phyloP scores from a whole-genome alignment of 2,888 invertebrate genomes.

The Seira musarum region DNA sequence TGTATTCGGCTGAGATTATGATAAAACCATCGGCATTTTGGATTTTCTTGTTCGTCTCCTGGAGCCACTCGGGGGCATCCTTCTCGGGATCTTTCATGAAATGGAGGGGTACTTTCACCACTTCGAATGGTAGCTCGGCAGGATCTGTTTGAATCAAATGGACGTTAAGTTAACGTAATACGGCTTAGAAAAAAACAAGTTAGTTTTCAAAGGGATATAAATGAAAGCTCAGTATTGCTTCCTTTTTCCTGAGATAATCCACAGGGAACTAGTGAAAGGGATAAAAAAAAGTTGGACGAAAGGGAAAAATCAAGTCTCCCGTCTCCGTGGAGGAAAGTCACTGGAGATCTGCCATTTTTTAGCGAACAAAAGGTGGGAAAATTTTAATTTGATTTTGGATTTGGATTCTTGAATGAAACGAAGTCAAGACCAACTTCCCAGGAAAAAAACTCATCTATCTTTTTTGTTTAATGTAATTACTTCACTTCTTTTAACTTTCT shows the following conservation, averaged over 20 bases:
- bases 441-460: background rate
- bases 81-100: conserved; percentile 70
- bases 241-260: background rate
- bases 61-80: conserved; percentile 71
- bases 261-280: no score
- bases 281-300: background rate
- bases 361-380: background rate
- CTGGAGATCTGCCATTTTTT: background rate
- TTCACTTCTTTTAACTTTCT: background rate
- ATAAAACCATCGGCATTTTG: conserved; percentile 72
- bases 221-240: background rate
- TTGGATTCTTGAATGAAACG: background rate
- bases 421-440: background rate
- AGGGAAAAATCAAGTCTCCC: background rate
- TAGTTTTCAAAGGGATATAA: background rate
- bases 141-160: no score
- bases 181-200: background rate
- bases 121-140: conserved; percentile 71
- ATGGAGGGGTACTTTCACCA: conserved; percentile 71
- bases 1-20: conserved; percentile 73
- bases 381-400: background rate
- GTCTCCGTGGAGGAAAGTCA: background rate
- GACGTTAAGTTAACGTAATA: no score
- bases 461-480: background rate
- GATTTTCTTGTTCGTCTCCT: conserved; percentile 70